Evolutionary conservation across 2,113 vertebrate species (phyloP).

Genomic region (Poicephalus gulielmi): DNA sequence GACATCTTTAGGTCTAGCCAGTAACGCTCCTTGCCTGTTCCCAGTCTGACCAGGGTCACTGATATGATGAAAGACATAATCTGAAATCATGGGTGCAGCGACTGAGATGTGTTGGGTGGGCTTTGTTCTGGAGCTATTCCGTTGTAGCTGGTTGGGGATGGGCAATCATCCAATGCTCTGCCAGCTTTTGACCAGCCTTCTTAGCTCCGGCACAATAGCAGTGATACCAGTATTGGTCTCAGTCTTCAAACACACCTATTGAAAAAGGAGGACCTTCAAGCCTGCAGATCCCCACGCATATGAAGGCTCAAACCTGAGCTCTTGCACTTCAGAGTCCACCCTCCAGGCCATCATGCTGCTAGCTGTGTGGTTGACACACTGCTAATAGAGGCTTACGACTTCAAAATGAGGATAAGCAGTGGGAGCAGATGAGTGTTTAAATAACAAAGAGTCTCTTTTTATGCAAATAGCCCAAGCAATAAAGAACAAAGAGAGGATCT

Average conservation of each 20-base stretch:
- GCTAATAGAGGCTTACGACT: neutral
- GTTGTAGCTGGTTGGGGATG: neutral
- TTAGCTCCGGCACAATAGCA: too few species aligned
- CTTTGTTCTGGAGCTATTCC: neutral
- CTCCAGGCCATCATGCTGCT: neutral
- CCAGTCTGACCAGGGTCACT: neutral
- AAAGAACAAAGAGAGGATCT: neutral
- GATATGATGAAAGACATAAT: neutral
- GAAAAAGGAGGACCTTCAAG: neutral
- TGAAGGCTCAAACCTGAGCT: neutral
- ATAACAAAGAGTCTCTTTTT: neutral
- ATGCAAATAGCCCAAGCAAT: neutral
- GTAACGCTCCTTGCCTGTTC: neutral
- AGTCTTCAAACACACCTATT: neutral
- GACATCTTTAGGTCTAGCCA: neutral
- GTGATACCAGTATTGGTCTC: accelerated
- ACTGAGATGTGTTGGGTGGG: accelerated
- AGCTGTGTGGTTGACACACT: neutral
- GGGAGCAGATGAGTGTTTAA: neutral
- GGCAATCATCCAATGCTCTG: neutral
- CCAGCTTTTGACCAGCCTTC: accelerated
- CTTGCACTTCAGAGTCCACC: neutral
- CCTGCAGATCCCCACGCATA: accelerated
- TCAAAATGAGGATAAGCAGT: neutral
- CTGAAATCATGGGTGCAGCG: too few species aligned